These are phyloP conservation scores for Perca flavescens DNA, from an alignment of 2,113 vertebrate species.

Conservation along the genomic window DNA sequence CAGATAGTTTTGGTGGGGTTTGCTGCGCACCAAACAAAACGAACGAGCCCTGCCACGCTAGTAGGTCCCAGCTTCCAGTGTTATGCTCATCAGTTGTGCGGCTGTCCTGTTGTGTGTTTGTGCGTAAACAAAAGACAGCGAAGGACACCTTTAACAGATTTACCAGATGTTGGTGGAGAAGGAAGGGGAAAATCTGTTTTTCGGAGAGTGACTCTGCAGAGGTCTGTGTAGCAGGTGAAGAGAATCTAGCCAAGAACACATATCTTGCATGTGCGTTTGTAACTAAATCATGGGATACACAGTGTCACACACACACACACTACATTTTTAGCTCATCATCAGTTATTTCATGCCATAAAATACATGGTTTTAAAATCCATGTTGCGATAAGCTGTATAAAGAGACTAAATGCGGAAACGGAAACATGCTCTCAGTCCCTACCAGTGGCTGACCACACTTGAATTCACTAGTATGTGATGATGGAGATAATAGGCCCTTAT, in stretches of 20 bases:
- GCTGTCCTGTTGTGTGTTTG: constrained; percentile 78
- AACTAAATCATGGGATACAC: constrained; percentile 50
- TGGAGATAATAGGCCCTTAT: constrained; percentile 77
- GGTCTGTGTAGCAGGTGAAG: constrained; percentile 81
- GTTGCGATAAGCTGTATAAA: constrained; percentile 12
- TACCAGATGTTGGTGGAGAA: constrained; percentile 77
- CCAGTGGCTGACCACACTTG: constrained; percentile 57
- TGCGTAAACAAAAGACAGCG: constrained; percentile 76
- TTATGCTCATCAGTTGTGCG: constrained; percentile 70
- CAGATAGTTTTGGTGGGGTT: constrained; percentile 82
- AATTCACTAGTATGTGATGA: constrained; percentile 54
- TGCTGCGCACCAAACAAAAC: constrained; percentile 69
- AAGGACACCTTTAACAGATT: constrained; percentile 78
- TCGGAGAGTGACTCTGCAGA: constrained; percentile 65
- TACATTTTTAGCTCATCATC: constrained; percentile 9
- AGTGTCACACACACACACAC: constrained; percentile 25
- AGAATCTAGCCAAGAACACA: constrained; percentile 63
- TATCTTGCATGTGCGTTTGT: constrained; percentile 59
- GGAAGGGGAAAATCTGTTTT: constrained; percentile 65
- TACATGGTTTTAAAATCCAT: background rate
- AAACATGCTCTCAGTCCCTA: constrained; percentile 20
- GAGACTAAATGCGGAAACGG: constrained; percentile 20
- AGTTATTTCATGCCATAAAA: constrained; percentile 12
- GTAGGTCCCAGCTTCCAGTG: constrained; percentile 60
- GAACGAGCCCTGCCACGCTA: constrained; percentile 60